Base-by-base conservation (phyloP, 2,888 invertebrate species). In the Epinotia brunnichana region DNA sequence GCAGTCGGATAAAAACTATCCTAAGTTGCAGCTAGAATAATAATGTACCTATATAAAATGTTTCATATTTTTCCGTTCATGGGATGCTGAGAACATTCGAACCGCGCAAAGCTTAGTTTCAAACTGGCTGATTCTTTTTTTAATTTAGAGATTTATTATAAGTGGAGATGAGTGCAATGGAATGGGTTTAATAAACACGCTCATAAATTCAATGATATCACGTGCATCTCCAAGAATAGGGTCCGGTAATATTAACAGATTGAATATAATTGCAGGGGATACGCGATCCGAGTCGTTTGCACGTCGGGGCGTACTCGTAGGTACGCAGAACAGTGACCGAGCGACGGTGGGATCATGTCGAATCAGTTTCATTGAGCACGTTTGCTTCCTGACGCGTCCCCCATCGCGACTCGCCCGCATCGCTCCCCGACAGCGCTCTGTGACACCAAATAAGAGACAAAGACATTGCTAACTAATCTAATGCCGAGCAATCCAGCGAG, bases 311-410 rank as follows among this genome's bases (percentile, higher is more conserved):
- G 76, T n/a, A n/a, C n/a, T n/a, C n/a, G n/a, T 74, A 83, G 83
- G 84, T 90, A 91, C 90, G 89, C 86, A 90, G 92, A 90, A 90
- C 92, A 91, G 91, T 91, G 92, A 91, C 91, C 91, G 91, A 85
- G 87, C 62, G 48, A 41, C 85, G 82, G 78, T 76, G 77, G 81
- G 86, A 87, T 85, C 85, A 81, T 82, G 81, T 86, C 87, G 83
- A 89, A 90, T 90, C 90, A 88, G 85, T 87, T 88, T 86, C 88
- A 90, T 89, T 90, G 90, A 88, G 86, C 77, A 84, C 84, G 82
- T 82, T 85, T 80, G 83, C 89, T 92, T 92, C 92, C 92, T 91
- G 90, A 91, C 85, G 82, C 80, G 88, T 89, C 90, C 91, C 91
- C 91, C 84, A 87, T 78, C 82, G 83, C 83, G 83, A 82, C 82